A percentile compares a stretch with the other conserved stretches of the same genome.
Conservation (phyloP, 2,888 invertebrate genomes). For the Odiellus spinosus region DNA sequence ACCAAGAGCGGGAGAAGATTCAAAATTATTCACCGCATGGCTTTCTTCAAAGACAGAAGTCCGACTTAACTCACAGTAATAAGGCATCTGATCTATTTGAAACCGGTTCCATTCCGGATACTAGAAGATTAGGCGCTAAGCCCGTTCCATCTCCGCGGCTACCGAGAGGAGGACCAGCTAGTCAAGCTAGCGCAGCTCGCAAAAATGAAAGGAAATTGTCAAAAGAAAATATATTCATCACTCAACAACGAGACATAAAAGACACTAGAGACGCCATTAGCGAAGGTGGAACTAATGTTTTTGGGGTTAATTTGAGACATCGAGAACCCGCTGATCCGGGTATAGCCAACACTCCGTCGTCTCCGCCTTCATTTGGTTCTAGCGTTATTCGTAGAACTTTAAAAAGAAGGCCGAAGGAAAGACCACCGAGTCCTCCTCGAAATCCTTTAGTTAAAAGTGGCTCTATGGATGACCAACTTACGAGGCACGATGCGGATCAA, state of each 20-base stretch:
- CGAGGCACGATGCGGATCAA: too few relatives aligned
- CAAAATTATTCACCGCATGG: constrained; percentile 13
- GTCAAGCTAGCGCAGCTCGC: not conserved
- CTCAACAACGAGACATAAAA: constrained; percentile 1
- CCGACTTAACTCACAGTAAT: constrained; percentile 27
- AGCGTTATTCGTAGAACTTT: constrained; percentile 14
- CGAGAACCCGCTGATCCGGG: constrained; percentile 37
- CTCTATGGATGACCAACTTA: constrained; percentile 16
- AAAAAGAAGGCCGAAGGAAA: constrained; percentile 20
- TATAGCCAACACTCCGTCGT: constrained; percentile 6
- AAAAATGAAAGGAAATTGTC: constrained; percentile 5
- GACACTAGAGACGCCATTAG: constrained; percentile 8
- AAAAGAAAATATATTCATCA: constrained; percentile 1
- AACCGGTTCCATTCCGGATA: constrained; percentile 16
- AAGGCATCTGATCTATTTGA: constrained; percentile 14
- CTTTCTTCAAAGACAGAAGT: constrained; percentile 22
- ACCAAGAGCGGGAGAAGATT: constrained; percentile 1
- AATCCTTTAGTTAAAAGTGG: constrained; percentile 16
- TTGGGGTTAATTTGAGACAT: constrained; percentile 27
- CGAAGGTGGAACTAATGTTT: constrained; percentile 9
- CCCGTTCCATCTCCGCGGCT: constrained; percentile 23
- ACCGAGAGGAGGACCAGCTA: constrained; percentile 7
- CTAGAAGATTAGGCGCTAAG: constrained; percentile 17
- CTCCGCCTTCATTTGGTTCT: constrained; percentile 15
- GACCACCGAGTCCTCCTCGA: constrained; percentile 21